A percentile compares a stretch with the other conserved stretches of the same genome.
These are phyloP conservation scores for Enchytraeus crypticus DNA, from an alignment of 2,888 invertebrate species.

Conservation along the genomic window DNA sequence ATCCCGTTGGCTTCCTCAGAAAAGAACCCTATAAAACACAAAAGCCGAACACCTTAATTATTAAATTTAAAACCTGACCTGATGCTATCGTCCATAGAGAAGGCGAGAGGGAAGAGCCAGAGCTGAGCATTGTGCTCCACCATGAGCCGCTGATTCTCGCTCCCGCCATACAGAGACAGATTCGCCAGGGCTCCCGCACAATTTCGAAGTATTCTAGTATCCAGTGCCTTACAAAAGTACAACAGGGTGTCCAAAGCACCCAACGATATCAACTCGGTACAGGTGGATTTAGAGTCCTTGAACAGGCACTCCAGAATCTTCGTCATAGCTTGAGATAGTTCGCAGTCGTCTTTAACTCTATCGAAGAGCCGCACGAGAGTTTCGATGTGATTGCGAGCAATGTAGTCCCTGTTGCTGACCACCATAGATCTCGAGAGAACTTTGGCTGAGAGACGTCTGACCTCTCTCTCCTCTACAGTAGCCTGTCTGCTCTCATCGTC, in stretches of 20 bases:
- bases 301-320: slow-evolving; percentile 59
- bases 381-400: slow-evolving; percentile 59
- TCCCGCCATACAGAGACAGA: slow-evolving; percentile 87
- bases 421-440: slow-evolving; percentile 88
- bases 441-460: too few species aligned
- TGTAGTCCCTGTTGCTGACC: slow-evolving; percentile 83
- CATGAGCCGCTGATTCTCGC: slow-evolving; percentile 95
- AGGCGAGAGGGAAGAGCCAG: slow-evolving; percentile 95
- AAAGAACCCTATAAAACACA: too few species aligned
- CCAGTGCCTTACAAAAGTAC: slow-evolving; percentile 84
- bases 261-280: slow-evolving; percentile 79
- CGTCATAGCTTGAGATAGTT: slow-evolving; percentile 38
- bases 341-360: slow-evolving; percentile 71
- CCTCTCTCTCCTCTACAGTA: slow-evolving; percentile 58
- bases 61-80: too few species aligned
- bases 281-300: slow-evolving; percentile 91
- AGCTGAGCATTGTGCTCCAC: slow-evolving; percentile 65
- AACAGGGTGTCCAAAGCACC: slow-evolving; percentile 87
- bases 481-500: background rate
- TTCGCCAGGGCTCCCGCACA: slow-evolving; percentile 95
- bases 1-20: too few species aligned
- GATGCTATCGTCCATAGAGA: slow-evolving; percentile 77
- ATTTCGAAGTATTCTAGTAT: slow-evolving; percentile 78
- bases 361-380: slow-evolving; percentile 74
- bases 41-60: too few species aligned